Evolutionary conservation across 2,797 vertebrate genomes (phyloP), one percentile per base, ranked within the genome.

Genomic region (Thripadectes ignobilis): DNA sequence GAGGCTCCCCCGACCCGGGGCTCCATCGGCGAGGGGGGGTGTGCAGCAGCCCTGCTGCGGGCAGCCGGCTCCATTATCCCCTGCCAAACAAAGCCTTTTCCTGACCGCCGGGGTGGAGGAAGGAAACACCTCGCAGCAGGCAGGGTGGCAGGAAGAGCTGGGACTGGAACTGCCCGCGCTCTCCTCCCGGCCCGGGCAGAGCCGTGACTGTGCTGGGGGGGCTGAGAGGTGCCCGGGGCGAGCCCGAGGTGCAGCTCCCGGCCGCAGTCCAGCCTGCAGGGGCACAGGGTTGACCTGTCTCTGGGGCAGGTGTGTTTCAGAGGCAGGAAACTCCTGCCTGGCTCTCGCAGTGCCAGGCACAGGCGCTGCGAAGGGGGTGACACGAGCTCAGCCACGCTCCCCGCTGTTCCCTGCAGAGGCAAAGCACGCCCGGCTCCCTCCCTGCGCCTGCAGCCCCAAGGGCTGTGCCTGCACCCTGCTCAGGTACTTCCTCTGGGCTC

Each of bases 321-420:
- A 73, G 26, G 66, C 24, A 14, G 45, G 45, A 39, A 58, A 21
- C 19, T 12, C 39, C 55, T 21, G 45, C 48, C 48, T 0, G 0
- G 14, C 51, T 49, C 43, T 19, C 16, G 16, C 26, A 7, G 75
- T 14, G n/a, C 39, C 52, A 30, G 62, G 15, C 7, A 3, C 5
- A 5, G 2, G 14, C 0, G 0, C 23, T 2, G 2, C 73, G 10
- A 38, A 34, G 21, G 46, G 6, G 23, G 16, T 1, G 2, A 34
- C 23, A 0, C 0, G 0, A 18, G 38, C 41, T 45, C 1, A 3
- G 23, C 29, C 16, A 3, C 0, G 0, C 23, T 43, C 39, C 39
- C 73, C 2, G 1, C 10, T 51, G 13, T 11, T 71, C 48, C 52
- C 54, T 18, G 30, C 58, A 17, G 24, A 30, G 69, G 58, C 1